Evolutionary conservation across 2,113 vertebrate species (phyloP).

Genomic region (Uria aalge): DNA sequence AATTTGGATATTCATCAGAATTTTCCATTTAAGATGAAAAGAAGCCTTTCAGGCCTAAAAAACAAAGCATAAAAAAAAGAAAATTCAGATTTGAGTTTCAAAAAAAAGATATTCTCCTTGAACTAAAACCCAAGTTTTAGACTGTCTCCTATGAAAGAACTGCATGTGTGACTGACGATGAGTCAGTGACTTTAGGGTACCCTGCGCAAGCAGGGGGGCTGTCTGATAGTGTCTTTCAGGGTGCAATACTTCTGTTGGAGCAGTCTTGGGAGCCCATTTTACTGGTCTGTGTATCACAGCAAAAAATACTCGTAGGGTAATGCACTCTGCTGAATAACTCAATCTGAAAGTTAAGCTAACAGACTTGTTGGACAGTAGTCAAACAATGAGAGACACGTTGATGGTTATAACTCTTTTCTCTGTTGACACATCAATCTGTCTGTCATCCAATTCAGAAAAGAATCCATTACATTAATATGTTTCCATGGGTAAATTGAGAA

Average conservation of each 20-base stretch:
- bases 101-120: neutral
- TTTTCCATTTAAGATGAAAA: neutral
- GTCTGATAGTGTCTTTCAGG: neutral
- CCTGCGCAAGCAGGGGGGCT: neutral
- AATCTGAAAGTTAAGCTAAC: slow-evolving; percentile 4
- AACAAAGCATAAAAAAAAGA: neutral
- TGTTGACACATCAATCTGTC: slow-evolving; percentile 65
- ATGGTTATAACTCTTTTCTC: slow-evolving; percentile 40
- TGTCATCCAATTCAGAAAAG: slow-evolving; percentile 5
- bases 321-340: neutral
- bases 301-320: neutral
- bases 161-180: rapidly evolving
- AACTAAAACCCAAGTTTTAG: neutral
- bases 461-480: slow-evolving; percentile 42
- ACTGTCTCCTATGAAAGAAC: neutral
- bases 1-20: neutral
- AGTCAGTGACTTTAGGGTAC: neutral
- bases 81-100: neutral
- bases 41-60: neutral
- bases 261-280: neutral
- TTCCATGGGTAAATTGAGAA: slow-evolving; percentile 44
- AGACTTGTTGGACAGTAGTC: slow-evolving; percentile 39
- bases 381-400: slow-evolving; percentile 34
- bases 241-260: neutral
- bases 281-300: neutral